A percentile compares a stretch with the other conserved stretches of the same genome.
phyloP scores from a whole-genome alignment of 2,888 invertebrate species.

The Chydorus sphaericus region DNA sequence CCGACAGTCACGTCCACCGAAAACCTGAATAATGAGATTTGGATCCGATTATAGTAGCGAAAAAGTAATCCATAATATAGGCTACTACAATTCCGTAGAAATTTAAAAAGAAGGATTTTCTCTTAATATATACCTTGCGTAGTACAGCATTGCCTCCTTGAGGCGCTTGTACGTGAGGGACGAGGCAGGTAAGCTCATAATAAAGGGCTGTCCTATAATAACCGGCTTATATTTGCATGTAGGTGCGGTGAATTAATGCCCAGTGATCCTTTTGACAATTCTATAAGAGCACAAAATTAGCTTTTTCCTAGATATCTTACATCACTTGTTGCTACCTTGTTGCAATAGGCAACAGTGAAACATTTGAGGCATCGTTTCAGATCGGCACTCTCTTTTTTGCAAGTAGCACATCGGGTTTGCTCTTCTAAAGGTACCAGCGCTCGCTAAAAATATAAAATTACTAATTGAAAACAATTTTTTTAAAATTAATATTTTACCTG shows the following conservation, averaged over 20 bases:
- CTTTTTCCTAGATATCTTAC: too few species aligned
- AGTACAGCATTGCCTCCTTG: constrained; percentile 29
- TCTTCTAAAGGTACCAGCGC: constrained; percentile 17
- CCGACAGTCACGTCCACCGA: neutral
- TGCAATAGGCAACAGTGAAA: constrained; percentile 34
- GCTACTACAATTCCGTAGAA: too few species aligned
- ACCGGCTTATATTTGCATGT: constrained; percentile 21
- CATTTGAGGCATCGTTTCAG: constrained; percentile 32
- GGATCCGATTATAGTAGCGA: too few species aligned
- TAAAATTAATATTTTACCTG: constrained; percentile 23
- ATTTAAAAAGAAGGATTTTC: too few species aligned
- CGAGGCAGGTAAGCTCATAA: constrained; percentile 32
- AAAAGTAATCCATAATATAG: too few species aligned
- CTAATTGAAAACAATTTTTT: neutral
- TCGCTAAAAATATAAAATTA: constrained; percentile 17
- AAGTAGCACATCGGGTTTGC: constrained; percentile 26
- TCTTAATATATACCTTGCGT: constrained; percentile 16
- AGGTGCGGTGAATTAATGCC: constrained; percentile 17
- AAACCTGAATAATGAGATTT: too few species aligned
- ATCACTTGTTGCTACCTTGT: constrained; percentile 24
- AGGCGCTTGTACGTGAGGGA: constrained; percentile 31
- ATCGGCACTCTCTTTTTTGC: constrained; percentile 26
- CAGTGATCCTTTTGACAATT: constrained; percentile 12
- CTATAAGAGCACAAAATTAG: neutral
- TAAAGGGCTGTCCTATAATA: constrained; percentile 31